A percentile compares a stretch with the other conserved stretches of the same genome.
These are phyloP conservation scores for Phalanger gymnotis DNA, from an alignment of 2,797 vertebrate species.

Conservation along the genomic window DNA sequence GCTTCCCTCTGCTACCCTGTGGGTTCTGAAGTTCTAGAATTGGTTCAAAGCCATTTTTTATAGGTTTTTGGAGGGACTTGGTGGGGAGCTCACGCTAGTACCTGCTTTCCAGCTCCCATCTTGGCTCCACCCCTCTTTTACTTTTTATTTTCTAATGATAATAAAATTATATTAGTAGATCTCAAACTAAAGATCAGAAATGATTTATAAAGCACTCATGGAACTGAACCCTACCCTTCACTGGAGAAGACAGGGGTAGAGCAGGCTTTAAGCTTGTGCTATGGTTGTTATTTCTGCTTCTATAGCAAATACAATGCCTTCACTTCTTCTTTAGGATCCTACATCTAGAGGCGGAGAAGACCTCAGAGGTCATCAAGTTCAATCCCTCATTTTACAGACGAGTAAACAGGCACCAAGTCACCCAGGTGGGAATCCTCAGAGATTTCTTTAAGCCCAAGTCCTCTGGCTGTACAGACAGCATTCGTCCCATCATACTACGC, in stretches of 20 bases:
- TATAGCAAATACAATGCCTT: not conserved
- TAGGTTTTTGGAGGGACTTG: too few relatives aligned
- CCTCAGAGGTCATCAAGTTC: not conserved
- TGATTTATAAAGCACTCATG: too few relatives aligned
- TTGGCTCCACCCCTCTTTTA: too few relatives aligned
- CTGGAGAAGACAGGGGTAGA: not conserved
- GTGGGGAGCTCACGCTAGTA: too few relatives aligned
- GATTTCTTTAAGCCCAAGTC: not conserved
- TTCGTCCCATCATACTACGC: not conserved
- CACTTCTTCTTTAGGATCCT: not conserved
- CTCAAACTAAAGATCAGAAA: not conserved
- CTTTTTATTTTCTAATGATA: slow-evolving; percentile 6
- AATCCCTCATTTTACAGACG: not conserved
- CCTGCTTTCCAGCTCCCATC: too few relatives aligned
- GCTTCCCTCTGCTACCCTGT: too few relatives aligned
- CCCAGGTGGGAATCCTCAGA: not conserved
- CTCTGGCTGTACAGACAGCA: not conserved
- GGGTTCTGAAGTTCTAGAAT: too few relatives aligned
- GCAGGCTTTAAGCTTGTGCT: not conserved
- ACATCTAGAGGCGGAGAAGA: not conserved
- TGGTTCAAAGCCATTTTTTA: too few relatives aligned
- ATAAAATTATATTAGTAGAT: not conserved
- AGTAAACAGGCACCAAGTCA: not conserved
- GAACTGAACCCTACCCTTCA: not conserved
- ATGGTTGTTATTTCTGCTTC: not conserved